These are phyloP conservation scores for Neosilurus mollespiculum DNA, from an alignment of 2,797 vertebrate species.

Conservation along the genomic window DNA sequence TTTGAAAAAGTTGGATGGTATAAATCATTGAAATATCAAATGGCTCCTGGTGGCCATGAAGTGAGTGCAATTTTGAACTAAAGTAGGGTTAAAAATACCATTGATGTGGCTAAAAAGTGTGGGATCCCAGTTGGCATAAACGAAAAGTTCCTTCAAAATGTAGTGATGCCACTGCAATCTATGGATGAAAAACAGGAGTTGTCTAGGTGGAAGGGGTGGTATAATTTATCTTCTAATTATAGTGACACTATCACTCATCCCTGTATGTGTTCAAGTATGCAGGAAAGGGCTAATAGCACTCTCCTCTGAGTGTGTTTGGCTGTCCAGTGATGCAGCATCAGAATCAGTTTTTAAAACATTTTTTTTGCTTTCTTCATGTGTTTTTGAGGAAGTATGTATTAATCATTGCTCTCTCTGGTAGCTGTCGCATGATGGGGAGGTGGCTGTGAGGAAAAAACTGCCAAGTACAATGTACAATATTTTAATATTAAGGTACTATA, in stretches of 20 bases:
- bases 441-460: not conserved
- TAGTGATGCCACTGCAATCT: not conserved
- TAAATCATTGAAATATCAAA: too few species aligned
- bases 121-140: not conserved
- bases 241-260: not conserved
- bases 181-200: not conserved
- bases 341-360: not conserved
- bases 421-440: not conserved
- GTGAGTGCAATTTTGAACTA: slow-evolving; percentile 6
- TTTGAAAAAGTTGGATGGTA: too few species aligned
- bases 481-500: too few species aligned
- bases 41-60: slow-evolving; percentile 2
- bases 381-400: not conserved
- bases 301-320: not conserved
- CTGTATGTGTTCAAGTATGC: not conserved
- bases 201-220: not conserved
- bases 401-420: not conserved
- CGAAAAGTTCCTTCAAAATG: slow-evolving; percentile 6
- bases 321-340: not conserved
- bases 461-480: not conserved
- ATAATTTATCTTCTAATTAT: not conserved
- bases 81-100: slow-evolving; percentile 18
- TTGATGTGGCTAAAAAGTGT: not conserved
- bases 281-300: not conserved
- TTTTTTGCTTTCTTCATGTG: not conserved